Evolutionary conservation across 2,797 vertebrate species (phyloP).

Genomic region (Malacoctenus gilli): DNA sequence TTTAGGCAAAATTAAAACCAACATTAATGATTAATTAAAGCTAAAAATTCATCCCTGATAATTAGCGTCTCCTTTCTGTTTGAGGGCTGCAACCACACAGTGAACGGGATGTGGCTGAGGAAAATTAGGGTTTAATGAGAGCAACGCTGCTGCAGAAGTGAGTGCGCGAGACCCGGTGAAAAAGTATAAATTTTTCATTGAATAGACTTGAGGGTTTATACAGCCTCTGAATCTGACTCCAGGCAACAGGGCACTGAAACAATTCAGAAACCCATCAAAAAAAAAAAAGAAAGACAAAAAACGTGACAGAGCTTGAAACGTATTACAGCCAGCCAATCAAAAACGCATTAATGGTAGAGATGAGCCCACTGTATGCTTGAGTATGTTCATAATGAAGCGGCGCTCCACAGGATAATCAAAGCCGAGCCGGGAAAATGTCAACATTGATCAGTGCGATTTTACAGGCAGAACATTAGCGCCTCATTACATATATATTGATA

Average conservation of each 20-base stretch:
- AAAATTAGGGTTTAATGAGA: constrained; percentile 60
- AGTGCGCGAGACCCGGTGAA: constrained; percentile 37
- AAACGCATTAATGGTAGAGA: constrained; percentile 27
- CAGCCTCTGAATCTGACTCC: constrained; percentile 38
- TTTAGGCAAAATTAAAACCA: constrained; percentile 45
- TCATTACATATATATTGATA: constrained; percentile 77
- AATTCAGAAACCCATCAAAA: constrained; percentile 29
- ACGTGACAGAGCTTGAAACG: constrained; percentile 40
- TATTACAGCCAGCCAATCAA: constrained; percentile 31
- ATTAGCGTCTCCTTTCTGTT: constrained; percentile 53
- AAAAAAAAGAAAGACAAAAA: constrained; percentile 26
- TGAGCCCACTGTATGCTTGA: constrained; percentile 24
- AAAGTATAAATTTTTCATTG: constrained; percentile 59
- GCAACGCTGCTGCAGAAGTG: constrained; percentile 22
- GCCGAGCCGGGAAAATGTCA: constrained; percentile 53
- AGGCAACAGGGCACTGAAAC: constrained; percentile 50
- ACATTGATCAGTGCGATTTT: constrained; percentile 61
- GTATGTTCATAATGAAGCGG: constrained; percentile 26
- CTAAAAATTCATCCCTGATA: constrained; percentile 47
- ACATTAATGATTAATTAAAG: constrained; percentile 62
- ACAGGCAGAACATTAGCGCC: constrained; percentile 53
- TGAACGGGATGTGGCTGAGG: constrained; percentile 38
- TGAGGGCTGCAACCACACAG: constrained; percentile 32
- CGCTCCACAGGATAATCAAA: constrained; percentile 35
- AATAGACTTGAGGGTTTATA: constrained; percentile 45